Evolutionary conservation across 2,888 invertebrate genomes (phyloP).

Genomic region (Cephus spinipes): DNA sequence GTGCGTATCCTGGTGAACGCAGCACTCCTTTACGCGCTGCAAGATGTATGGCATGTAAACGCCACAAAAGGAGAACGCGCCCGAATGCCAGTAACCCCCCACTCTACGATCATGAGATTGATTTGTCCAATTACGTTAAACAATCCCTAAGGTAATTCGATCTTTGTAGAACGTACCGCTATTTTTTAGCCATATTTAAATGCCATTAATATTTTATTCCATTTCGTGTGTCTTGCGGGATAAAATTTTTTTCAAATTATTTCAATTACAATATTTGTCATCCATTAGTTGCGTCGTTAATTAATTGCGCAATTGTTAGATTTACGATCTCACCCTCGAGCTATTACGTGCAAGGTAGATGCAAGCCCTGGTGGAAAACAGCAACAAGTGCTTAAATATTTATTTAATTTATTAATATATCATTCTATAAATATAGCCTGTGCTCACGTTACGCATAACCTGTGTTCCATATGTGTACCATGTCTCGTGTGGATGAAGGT

Average conservation of each 20-base stretch:
- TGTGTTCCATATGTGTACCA: neutral
- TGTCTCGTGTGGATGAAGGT: neutral
- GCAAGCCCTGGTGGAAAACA: neutral
- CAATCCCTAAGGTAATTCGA: conserved; percentile 51
- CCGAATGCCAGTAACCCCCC: conserved; percentile 36
- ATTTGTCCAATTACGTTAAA: conserved; percentile 61
- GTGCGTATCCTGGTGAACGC: conserved; percentile 7
- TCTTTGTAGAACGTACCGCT: conserved; percentile 18
- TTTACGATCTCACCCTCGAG: neutral
- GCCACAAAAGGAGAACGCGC: conserved; percentile 23
- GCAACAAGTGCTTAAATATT: neutral
- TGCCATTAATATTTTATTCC: too few relatives aligned
- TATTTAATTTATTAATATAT: neutral
- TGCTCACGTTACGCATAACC: neutral
- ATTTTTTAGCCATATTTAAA: too few relatives aligned
- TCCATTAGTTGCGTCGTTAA: neutral
- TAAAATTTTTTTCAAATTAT: neutral
- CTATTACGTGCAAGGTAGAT: neutral
- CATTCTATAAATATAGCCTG: neutral
- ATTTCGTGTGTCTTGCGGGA: too few relatives aligned
- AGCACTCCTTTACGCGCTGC: conserved; percentile 2
- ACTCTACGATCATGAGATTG: conserved; percentile 47
- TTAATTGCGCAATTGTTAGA: neutral
- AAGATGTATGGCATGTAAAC: conserved; percentile 12
- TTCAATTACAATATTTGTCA: neutral